phyloP scores from a whole-genome alignment of 2,113 vertebrate species.

The Dermatemys mawii region DNA sequence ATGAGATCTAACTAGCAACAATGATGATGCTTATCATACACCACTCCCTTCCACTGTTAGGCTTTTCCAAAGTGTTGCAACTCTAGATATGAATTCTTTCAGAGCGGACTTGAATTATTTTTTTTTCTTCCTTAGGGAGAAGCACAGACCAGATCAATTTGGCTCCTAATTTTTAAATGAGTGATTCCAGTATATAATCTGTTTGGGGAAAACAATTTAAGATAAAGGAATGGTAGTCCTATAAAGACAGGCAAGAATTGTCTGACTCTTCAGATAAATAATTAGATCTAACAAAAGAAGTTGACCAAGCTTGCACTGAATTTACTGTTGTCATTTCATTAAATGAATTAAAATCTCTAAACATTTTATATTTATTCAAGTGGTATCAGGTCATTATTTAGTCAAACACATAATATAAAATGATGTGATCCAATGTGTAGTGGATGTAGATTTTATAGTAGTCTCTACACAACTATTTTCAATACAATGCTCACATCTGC shows the following conservation, averaged over 20 bases:
- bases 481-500: not conserved
- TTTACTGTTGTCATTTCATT: not conserved
- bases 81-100: not conserved
- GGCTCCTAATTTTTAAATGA: not conserved
- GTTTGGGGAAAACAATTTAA: not conserved
- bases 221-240: not conserved
- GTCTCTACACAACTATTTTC: not conserved
- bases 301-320: not conserved
- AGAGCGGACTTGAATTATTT: not conserved
- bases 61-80: not conserved
- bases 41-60: not conserved
- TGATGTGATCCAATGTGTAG: not conserved
- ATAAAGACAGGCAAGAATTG: not conserved
- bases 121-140: not conserved
- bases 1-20: not conserved
- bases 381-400: not conserved
- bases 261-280: not conserved
- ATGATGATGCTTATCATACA: not conserved
- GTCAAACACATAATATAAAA: not conserved
- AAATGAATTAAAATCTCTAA: not conserved
- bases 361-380: not conserved
- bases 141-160: not conserved
- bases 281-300: not conserved
- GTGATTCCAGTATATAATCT: not conserved
- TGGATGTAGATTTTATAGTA: not conserved